phyloP scores from a whole-genome alignment of 35 echinoderm and acorn worm species.

The Eucidaris tribuloides region DNA sequence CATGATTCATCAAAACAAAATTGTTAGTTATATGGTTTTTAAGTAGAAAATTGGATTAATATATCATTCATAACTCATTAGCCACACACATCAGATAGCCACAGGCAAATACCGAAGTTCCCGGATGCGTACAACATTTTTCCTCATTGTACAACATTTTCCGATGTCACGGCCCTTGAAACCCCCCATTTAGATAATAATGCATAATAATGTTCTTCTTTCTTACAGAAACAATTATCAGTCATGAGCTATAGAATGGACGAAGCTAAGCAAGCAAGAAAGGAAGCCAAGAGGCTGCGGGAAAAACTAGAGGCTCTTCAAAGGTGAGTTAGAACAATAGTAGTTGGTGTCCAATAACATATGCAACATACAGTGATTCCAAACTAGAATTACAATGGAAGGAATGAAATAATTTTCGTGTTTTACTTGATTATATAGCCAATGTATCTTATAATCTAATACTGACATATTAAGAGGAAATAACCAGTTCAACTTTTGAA shows the following conservation, averaged over 20 bases:
- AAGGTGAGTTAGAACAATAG: conserved; percentile 21
- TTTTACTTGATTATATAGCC: neutral
- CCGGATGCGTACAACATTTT: no score
- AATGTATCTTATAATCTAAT: neutral
- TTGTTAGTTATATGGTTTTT: no score
- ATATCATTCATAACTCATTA: neutral
- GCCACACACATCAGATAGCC: no score
- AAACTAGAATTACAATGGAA: neutral
- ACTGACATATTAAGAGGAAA: no score
- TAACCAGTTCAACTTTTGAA: no score
- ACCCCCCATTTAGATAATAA: no score
- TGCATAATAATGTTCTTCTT: neutral
- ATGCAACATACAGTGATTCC: no score
- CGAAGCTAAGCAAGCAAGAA: conserved; percentile 57
- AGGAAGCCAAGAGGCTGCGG: conserved; percentile 51
- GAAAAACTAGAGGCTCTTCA: conserved; percentile 51
- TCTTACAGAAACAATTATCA: conserved; percentile 52
- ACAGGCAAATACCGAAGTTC: neutral
- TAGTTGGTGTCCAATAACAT: neutral
- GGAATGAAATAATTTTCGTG: neutral
- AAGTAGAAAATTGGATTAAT: neutral
- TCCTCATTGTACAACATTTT: no score
- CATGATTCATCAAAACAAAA: no score
- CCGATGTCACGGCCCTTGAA: no score
- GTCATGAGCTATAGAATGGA: conserved; percentile 45